Evolutionary conservation across 1,140 invertebrate species (phyloP), one percentile per base, ranked within the genome.

Genomic region (Hypsibius dujardini): DNA sequence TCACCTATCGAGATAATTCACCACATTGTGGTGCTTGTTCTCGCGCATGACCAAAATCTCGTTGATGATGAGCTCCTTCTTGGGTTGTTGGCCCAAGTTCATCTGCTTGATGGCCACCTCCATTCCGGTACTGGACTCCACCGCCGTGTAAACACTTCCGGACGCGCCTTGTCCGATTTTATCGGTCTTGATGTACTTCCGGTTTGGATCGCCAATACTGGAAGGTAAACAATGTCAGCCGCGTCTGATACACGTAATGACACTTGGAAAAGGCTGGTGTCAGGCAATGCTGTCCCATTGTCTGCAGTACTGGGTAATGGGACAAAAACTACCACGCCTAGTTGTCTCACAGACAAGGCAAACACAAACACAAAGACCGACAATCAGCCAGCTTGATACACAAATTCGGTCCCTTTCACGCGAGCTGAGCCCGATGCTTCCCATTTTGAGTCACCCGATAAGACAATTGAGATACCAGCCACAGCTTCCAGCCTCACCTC

Each of bases 71-170:
- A 99, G 83, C 81, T 98, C 96, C 81, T 98, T 98, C 82, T 98
- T 98, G 70, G 95, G 95, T 79, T 99, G 95, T 78, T 96, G 90
- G 47, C 91, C 89, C 72, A 99, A 82, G 82, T 98, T 96, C 95
- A 99, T 99, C 79, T 97, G 93, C 82, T 99, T 99, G 76, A 99
- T 98, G 71, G 96, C 96, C 47, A 99, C 95, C 82, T 98, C 93
- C 84, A 93, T 89, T 42, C 92, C 92, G 1, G 95, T 98, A 1
- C 90, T 90, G 7, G 92, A 92, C 81, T 98, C 95, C 74, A 96
- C 92, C 40, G 95, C 96, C 28, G 95, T 98, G 79, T 90, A 98
- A 15, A 99, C 96, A 15, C 92, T 96, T 40, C 96, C 96, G 56
- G 93, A 97, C n/a, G 95, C 95, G 71, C 96, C 95, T 80, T 97